A percentile compares a stretch with the other conserved stretches of the same genome.
phyloP scores from a whole-genome alignment of 2,888 invertebrate genomes.

The Pterostichus madidus region DNA sequence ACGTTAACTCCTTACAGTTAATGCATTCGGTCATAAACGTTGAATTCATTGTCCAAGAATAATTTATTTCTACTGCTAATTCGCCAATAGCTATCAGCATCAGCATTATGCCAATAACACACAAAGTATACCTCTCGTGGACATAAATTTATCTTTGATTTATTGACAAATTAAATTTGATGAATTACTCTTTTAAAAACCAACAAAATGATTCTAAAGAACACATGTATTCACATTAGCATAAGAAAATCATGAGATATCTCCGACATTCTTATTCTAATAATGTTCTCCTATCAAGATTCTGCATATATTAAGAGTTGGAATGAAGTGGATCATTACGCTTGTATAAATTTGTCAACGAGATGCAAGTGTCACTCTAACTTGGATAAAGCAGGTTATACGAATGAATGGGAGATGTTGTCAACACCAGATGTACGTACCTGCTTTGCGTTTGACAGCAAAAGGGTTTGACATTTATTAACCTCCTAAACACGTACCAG shows the following conservation, averaged over 20 bases:
- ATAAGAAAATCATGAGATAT: constrained; percentile 34
- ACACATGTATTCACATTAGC: constrained; percentile 31
- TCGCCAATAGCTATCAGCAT: constrained; percentile 42
- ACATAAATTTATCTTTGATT: constrained; percentile 52
- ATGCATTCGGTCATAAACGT: constrained; percentile 32
- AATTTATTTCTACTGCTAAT: constrained; percentile 41
- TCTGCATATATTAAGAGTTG: constrained; percentile 40
- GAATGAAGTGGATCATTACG: constrained; percentile 45
- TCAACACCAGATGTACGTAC: constrained; percentile 41
- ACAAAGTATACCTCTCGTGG: constrained; percentile 34
- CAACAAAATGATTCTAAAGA: constrained; percentile 26
- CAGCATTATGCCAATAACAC: constrained; percentile 49
- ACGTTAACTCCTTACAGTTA: constrained; percentile 35
- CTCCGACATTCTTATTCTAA: constrained; percentile 40
- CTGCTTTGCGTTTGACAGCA: constrained; percentile 1
- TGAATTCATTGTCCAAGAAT: constrained; percentile 41
- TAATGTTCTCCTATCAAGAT: constrained; percentile 46
- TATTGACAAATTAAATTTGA: constrained; percentile 39
- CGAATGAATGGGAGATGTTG: constrained; percentile 48
- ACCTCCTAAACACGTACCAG: constrained; percentile 10
- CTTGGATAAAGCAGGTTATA: constrained; percentile 19
- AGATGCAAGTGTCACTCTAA: constrained; percentile 41
- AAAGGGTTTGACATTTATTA: constrained; percentile 48
- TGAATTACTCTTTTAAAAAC: constrained; percentile 21
- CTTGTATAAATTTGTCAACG: constrained; percentile 55